Evolutionary conservation across 2,888 invertebrate genomes (phyloP).

Genomic region (Eurois occulta): DNA sequence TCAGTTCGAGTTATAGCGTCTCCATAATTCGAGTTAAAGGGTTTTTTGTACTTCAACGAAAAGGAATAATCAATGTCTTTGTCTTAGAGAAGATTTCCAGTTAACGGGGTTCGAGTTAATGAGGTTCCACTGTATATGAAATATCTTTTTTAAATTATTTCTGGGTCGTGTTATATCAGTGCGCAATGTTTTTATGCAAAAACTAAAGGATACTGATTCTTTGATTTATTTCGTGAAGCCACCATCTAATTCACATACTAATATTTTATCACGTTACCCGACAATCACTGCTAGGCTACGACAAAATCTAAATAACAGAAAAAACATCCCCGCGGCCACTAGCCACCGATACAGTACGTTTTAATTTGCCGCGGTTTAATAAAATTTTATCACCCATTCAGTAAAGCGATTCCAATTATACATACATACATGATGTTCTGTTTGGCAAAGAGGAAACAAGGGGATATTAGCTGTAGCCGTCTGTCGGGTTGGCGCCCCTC

Average conservation of each 20-base stretch:
- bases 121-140: no score
- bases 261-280: background rate
- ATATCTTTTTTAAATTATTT: background rate
- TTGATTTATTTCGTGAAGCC: background rate
- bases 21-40: no score
- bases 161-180: background rate
- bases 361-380: slow-evolving; percentile 59
- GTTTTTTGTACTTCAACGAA: no score
- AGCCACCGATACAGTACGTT: slow-evolving; percentile 47
- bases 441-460: slow-evolving; percentile 80
- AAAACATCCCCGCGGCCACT: background rate
- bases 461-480: slow-evolving; percentile 82
- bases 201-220: background rate
- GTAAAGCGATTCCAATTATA: slow-evolving; percentile 80
- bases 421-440: slow-evolving; percentile 74
- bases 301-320: slow-evolving; percentile 31
- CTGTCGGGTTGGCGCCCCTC: slow-evolving; percentile 85
- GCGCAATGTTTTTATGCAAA: background rate
- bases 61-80: no score
- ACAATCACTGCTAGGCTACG: background rate
- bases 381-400: slow-evolving; percentile 70
- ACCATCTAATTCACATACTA: background rate
- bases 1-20: no score
- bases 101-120: no score
- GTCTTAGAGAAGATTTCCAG: no score